These are phyloP conservation scores for Tinea pellionella DNA, from an alignment of 2,888 invertebrate species.

Conservation along the genomic window DNA sequence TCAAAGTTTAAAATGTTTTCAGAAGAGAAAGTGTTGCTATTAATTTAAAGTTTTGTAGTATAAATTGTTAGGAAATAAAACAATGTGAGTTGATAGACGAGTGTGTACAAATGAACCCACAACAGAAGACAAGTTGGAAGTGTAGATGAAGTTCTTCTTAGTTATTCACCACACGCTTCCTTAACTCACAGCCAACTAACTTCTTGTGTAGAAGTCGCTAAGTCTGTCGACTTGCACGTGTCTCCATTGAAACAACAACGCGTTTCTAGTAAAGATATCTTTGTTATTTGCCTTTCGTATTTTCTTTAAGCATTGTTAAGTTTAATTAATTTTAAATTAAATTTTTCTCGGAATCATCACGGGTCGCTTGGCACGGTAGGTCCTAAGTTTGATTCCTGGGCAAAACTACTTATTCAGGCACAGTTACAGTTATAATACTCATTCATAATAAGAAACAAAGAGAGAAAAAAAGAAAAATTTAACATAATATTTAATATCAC, in stretches of 20 bases:
- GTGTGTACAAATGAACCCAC: not conserved
- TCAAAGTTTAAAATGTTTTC: too few relatives aligned
- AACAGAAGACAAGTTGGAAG: not conserved
- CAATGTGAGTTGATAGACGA: not conserved
- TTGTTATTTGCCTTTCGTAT: not conserved
- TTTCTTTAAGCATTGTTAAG: not conserved
- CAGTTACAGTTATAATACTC: too few relatives aligned
- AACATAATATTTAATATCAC: too few relatives aligned
- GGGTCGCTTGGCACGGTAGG: too few relatives aligned
- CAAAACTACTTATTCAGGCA: too few relatives aligned
- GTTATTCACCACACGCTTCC: not conserved
- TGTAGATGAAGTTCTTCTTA: not conserved
- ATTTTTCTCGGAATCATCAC: too few relatives aligned
- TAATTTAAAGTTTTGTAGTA: too few relatives aligned
- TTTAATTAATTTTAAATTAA: too few relatives aligned
- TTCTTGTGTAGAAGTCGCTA: conserved; percentile 5
- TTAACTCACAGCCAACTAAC: not conserved
- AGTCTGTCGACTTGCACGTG: conserved; percentile 2
- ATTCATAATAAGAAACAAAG: too few relatives aligned
- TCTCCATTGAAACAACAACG: conserved; percentile 6
- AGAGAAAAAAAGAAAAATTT: too few relatives aligned
- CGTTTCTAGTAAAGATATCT: not conserved
- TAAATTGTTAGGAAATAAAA: not conserved
- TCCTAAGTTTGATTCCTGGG: too few relatives aligned
- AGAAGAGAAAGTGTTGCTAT: too few relatives aligned